Base-by-base conservation (phyloP, 2,888 invertebrate species). In the Cryptocheilus praepositus region DNA sequence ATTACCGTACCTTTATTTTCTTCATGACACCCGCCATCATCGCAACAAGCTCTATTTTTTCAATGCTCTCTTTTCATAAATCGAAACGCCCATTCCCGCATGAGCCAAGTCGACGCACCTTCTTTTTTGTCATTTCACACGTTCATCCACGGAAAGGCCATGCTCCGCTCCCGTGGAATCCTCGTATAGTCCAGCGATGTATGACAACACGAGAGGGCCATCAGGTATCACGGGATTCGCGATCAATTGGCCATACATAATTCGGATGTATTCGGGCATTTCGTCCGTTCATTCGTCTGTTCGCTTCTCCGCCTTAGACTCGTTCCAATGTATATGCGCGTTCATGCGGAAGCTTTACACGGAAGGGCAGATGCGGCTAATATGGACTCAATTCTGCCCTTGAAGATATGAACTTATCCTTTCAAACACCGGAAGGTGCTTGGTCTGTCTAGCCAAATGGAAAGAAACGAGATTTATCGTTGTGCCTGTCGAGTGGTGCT, bases 231-330 rank as follows among this genome's bases (percentile, higher is more conserved):
- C 72, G 78, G 81, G 83, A 88, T 87, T 85, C 85, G 83, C 84
- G 87, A 85, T 88, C 88, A 88, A 88, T 88, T 88, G 88, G 86
- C 85, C 84, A 87, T 85, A 70, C 67, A 77, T 88, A 88, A 88
- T 88, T 76, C 83, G 82, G 81, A 84, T 85, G 80, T 81, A 81
- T 74, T 78, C 74, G 74, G 18, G 16, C 49, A 49, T 49, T 49
- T 49, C 8, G 74, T 73, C 73, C 75, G 76, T 83, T 77, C 76
- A 72, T 78, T 74, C 68, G 71, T 76, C 70, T 74, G 66, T 66
- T 63, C 15, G 56, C 73, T 77, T 78, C 72, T 78, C 76, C 76
- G 74, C 67, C 75, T 57, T 51, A 64, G 72, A 70, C 67, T 73
- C 72, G 70, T 73, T 70, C 76, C 70, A 73, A 64, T 83, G 76